Base-by-base conservation (phyloP, 1,140 invertebrate genomes). In the Neodiprion virginianus region DNA sequence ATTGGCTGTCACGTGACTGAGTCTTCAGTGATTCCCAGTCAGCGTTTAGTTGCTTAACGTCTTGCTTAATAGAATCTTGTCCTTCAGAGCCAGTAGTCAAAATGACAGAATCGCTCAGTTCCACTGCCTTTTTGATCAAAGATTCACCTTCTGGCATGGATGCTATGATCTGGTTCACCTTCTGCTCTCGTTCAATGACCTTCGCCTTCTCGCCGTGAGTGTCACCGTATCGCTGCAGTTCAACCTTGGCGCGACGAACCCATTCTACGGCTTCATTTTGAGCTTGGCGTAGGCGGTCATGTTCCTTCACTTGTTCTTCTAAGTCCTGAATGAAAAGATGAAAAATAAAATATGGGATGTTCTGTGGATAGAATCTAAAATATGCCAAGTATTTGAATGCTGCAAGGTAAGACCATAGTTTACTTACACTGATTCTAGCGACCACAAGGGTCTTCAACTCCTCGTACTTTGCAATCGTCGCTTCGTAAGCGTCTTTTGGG, bases 21-120 rank as follows among this genome's bases (percentile, higher is more conserved):
- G 92, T 90, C 83, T 95, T 94, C 0, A 98, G 82, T n/a, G 93
- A 92, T 79, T 97, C 95, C 95, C 96, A 97, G 79, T 97, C 95
- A 53, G 91, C 89, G 78, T 94, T 94, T n/a, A 98, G 84, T 79
- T 96, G 94, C 72, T 94, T 93, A 11, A 96, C 93, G 83, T 98
- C 96, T 82, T 95, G 93, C 65, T 94, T 93, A 2, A 98, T 94
- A 21, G 90, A 90, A 75, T 97, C 95, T 85, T 96, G 95, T 14
- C 96, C 97, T 86, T 97, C 96, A 8, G 92, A 91, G 1, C 94
- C 94, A 11, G 96, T 96, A n/a, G 93, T 94, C 74, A 93, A 89
- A 73, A 96, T 91, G 0, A 97, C 94, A 28, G 91, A 90, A 83
- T 95, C 92, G 76, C 95, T 96, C 0, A 95, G 85, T 81, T 94